A percentile compares a stretch with the other conserved stretches of the same genome.
Conservation (phyloP, 2,797 vertebrate species). For the Myotis pilosus region DNA sequence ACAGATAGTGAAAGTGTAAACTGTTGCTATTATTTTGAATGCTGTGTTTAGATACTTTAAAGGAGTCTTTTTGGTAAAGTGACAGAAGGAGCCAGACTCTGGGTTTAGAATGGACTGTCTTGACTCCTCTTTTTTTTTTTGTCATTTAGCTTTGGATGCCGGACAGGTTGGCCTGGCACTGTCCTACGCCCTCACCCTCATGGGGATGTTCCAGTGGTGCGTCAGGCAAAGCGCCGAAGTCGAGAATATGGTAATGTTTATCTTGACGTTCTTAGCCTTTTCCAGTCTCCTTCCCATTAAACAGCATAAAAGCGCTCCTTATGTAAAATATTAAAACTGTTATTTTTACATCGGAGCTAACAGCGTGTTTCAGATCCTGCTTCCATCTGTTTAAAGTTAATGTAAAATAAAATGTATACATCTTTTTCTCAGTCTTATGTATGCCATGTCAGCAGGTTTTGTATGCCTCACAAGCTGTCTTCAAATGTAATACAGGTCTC, state of each 20-base stretch:
- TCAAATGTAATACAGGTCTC: constrained; percentile 62
- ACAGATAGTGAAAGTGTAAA: neutral
- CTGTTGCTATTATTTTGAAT: fast-evolving
- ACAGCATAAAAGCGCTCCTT: constrained; percentile 65
- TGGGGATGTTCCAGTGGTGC: constrained; percentile 98
- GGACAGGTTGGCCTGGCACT: constrained; percentile 93
- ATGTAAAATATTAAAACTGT: constrained; percentile 72
- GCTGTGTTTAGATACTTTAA: neutral
- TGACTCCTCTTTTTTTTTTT: neutral
- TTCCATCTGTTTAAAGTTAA: constrained; percentile 70
- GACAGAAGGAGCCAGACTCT: neutral
- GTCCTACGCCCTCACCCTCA: constrained; percentile 93
- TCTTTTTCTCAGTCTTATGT: constrained; percentile 62
- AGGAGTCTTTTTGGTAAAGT: neutral
- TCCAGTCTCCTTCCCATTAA: constrained; percentile 54
- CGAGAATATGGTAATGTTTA: constrained; percentile 93
- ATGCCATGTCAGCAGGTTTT: constrained; percentile 76
- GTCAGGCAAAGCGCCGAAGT: constrained; percentile 96
- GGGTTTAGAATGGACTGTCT: constrained; percentile 40
- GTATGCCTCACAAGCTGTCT: constrained; percentile 66
- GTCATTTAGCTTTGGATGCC: constrained; percentile 85
- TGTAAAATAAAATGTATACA: constrained; percentile 68
- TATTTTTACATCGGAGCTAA: constrained; percentile 65
- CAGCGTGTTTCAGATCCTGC: constrained; percentile 41
- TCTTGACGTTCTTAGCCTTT: constrained; percentile 59